phyloP scores from a whole-genome alignment of 2,797 vertebrate genomes.

The Vespertilio murinus region DNA sequence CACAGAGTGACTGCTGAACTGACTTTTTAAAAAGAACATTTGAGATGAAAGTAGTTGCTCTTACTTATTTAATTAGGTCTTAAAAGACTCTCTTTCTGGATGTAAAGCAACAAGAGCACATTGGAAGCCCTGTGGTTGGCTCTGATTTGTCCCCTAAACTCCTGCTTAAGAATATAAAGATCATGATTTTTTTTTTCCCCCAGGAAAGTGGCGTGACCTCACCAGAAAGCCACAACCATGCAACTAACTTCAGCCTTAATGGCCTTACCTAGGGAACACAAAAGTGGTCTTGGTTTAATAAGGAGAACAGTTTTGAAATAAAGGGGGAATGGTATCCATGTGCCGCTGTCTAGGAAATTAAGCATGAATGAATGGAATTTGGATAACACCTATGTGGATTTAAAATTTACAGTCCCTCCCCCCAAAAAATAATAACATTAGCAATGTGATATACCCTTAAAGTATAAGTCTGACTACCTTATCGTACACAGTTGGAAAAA shows the following conservation, averaged over 20 bases:
- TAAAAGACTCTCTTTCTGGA: slow-evolving; percentile 36
- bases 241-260: background rate
- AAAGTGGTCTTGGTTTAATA: background rate
- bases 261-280: background rate
- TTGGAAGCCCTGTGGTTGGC: background rate
- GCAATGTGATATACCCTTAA: background rate
- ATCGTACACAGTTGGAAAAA: background rate
- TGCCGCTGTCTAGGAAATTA: background rate
- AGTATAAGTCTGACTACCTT: background rate
- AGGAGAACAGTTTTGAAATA: background rate
- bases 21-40: slow-evolving; percentile 51
- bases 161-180: background rate
- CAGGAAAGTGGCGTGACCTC: background rate
- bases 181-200: background rate
- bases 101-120: slow-evolving; percentile 13
- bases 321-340: background rate
- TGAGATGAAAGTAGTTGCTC: slow-evolving; percentile 31
- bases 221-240: background rate
- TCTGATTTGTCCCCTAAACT: background rate
- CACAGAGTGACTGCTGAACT: slow-evolving; percentile 67
- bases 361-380: background rate
- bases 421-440: background rate
- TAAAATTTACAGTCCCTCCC: background rate
- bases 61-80: slow-evolving; percentile 61
- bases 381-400: background rate